phyloP scores from a whole-genome alignment of 2,113 vertebrate species.

The Chrysochloris asiatica region DNA sequence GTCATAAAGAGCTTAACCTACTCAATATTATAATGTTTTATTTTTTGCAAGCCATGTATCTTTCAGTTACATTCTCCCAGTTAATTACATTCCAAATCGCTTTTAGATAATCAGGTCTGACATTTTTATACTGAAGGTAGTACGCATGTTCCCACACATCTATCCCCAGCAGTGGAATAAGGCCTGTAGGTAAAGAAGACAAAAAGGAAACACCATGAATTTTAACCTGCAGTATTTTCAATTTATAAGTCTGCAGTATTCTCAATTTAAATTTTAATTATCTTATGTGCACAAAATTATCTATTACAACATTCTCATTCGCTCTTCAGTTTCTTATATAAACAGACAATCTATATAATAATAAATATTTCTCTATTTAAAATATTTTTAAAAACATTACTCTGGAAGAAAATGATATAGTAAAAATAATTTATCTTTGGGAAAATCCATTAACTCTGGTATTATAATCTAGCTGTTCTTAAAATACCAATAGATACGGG shows the following conservation, averaged over 20 bases:
- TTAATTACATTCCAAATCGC: constrained; percentile 98
- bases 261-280: not conserved
- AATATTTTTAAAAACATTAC: not conserved
- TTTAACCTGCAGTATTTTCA: not conserved
- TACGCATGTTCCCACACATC: constrained; percentile 99
- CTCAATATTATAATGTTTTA: constrained; percentile 77
- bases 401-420: constrained; percentile 20
- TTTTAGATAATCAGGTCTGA: constrained; percentile 97
- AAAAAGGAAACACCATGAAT: not conserved
- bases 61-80: constrained; percentile 95
- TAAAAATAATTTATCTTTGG: not conserved
- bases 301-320: not conserved
- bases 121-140: constrained; percentile 99
- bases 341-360: not conserved
- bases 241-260: not conserved
- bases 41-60: constrained; percentile 91
- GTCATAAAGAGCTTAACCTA: constrained; percentile 43
- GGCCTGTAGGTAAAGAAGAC: constrained; percentile 84
- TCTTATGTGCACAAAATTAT: not conserved
- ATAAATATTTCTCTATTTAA: not conserved
- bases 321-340: not conserved
- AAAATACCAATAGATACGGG: not conserved
- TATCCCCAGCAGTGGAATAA: constrained; percentile 95
- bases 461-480: not conserved
- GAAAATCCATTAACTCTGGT: constrained; percentile 19